Conservation (phyloP, 35 echinoderm and acorn worm species). For the Anneissia japonica region DNA sequence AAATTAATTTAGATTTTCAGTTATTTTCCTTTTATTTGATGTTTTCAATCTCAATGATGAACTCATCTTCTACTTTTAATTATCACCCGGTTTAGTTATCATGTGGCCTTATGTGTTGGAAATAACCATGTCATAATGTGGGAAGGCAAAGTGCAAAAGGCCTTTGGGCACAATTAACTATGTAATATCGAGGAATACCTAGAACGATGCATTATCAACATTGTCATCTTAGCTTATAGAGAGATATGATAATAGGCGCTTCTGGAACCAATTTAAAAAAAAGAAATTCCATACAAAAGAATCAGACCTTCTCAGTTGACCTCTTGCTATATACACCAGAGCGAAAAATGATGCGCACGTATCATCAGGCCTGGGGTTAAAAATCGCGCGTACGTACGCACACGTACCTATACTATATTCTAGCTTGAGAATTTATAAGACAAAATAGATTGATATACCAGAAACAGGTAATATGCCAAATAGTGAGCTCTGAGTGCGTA, state of each 20-base stretch:
- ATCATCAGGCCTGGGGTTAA: no score
- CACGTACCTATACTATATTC: no score
- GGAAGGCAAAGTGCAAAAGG: not conserved
- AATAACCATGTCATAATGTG: not conserved
- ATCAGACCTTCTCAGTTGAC: not conserved
- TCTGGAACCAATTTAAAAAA: not conserved
- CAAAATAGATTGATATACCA: no score
- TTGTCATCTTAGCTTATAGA: not conserved
- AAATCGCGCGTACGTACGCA: no score
- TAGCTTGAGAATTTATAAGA: no score
- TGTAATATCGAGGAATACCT: not conserved
- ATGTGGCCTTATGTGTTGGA: not conserved
- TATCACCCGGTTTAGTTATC: not conserved
- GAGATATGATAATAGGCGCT: not conserved
- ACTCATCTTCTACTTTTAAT: not conserved
- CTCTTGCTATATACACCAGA: no score
- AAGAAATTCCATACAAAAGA: not conserved
- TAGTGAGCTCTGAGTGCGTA: no score
- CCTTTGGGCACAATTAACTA: not conserved
- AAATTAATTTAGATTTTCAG: not conserved
- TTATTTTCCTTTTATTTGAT: not conserved
- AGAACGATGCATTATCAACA: not conserved
- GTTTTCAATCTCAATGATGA: not conserved
- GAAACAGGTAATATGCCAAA: no score
- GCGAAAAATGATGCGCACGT: no score